Percentiles rank a stretch among this genome's conserved stretches.
phyloP scores from a whole-genome alignment of 2,888 invertebrate species.

The Invenusta paracnida region DNA sequence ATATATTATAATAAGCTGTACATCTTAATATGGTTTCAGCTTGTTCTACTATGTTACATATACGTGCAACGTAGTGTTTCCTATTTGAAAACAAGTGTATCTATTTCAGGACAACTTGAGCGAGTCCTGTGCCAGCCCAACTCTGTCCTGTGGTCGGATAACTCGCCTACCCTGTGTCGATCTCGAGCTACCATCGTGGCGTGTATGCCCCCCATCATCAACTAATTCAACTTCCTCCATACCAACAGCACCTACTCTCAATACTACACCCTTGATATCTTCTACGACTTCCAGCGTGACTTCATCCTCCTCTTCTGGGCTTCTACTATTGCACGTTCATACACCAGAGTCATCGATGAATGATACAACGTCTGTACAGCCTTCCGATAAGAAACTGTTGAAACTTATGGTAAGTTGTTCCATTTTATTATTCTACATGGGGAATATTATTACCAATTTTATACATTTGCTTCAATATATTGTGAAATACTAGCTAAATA shows the following conservation, averaged over 20 bases:
- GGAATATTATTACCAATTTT: too few relatives aligned
- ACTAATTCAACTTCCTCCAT: neutral
- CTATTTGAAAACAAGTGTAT: too few relatives aligned
- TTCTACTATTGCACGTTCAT: neutral
- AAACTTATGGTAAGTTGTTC: constrained; percentile 14
- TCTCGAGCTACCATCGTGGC: neutral
- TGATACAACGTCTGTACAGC: neutral
- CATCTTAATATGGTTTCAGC: too few relatives aligned
- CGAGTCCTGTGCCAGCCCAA: neutral
- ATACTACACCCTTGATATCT: neutral
- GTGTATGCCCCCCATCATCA: neutral
- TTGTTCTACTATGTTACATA: too few relatives aligned
- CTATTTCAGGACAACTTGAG: neutral
- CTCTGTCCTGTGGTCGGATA: neutral
- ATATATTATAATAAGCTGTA: too few relatives aligned
- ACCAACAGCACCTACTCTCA: neutral
- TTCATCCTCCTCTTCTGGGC: neutral
- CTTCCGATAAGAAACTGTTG: neutral
- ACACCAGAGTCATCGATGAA: too few relatives aligned
- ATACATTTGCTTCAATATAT: too few relatives aligned
- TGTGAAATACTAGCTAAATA: too few relatives aligned
- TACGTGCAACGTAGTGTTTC: too few relatives aligned
- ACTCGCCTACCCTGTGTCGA: neutral
- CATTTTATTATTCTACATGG: too few relatives aligned
- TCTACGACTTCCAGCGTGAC: neutral